Percentiles rank a stretch among this genome's conserved stretches.
phyloP scores from a whole-genome alignment of 2,797 vertebrate genomes.

The Ambastaia sidthimunki region DNA sequence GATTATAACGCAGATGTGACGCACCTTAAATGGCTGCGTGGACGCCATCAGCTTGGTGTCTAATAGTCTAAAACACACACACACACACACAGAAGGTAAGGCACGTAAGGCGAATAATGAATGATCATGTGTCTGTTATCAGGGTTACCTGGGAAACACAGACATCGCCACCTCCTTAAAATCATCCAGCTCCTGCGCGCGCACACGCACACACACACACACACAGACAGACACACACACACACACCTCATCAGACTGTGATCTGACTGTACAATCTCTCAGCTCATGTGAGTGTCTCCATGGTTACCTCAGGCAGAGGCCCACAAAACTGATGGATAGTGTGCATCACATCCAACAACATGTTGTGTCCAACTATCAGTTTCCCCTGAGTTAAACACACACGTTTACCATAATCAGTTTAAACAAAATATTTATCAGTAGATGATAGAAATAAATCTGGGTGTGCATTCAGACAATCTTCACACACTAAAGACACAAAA shows the following conservation, averaged over 20 bases:
- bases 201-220: too few species aligned
- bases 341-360: slow-evolving; percentile 98
- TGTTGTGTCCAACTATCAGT: slow-evolving; percentile 96
- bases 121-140: not conserved
- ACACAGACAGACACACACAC: slow-evolving; percentile 18
- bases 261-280: not conserved
- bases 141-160: slow-evolving; percentile 90
- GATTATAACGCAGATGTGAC: not conserved
- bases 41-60: slow-evolving; percentile 99
- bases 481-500: not conserved
- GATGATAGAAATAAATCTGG: too few species aligned
- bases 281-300: not conserved
- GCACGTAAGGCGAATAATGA: not conserved
- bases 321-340: slow-evolving; percentile 98
- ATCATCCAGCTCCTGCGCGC: slow-evolving; percentile 86
- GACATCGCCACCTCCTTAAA: slow-evolving; percentile 95
- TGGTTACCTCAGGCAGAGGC: slow-evolving; percentile 88
- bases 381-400: slow-evolving; percentile 80
- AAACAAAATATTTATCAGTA: too few species aligned
- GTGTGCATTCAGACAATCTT: too few species aligned
- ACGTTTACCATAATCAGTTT: too few species aligned
- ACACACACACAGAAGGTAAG: not conserved
- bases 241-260: not conserved
- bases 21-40: slow-evolving; percentile 97
- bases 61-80: slow-evolving; percentile 81